A percentile compares a stretch with the other conserved stretches of the same genome.
Conservation (phyloP, 2,797 vertebrate species). For the Selene dorsalis region DNA sequence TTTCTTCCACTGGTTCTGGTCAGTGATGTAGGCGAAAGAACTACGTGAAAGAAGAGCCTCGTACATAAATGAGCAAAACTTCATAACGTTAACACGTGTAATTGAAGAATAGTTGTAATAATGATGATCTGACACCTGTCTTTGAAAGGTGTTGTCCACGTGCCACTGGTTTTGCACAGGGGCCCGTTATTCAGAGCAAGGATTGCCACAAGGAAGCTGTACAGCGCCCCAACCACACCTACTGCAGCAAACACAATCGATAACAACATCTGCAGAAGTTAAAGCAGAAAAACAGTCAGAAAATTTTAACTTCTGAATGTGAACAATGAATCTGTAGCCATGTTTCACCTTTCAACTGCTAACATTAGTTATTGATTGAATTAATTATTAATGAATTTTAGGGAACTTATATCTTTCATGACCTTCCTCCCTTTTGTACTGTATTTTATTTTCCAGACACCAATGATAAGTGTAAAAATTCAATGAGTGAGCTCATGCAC, state of each 20-base stretch:
- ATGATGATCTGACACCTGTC: slow-evolving; percentile 50
- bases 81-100: not conserved
- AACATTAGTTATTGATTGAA: not conserved
- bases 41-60: slow-evolving; percentile 52
- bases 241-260: slow-evolving; percentile 80
- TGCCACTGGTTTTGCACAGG: rapidly evolving
- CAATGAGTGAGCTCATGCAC: too few relatives aligned
- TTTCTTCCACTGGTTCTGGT: not conserved
- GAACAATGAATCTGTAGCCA: not conserved
- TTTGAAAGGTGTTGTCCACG: slow-evolving; percentile 65
- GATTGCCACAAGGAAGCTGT: slow-evolving; percentile 76
- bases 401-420: slow-evolving; percentile 3
- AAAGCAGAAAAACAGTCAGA: slow-evolving; percentile 7
- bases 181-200: slow-evolving; percentile 80
- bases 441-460: too few relatives aligned
- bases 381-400: not conserved
- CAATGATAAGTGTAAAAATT: too few relatives aligned
- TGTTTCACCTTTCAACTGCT: not conserved
- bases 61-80: not conserved
- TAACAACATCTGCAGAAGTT: slow-evolving; percentile 82
- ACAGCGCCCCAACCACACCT: slow-evolving; percentile 77
- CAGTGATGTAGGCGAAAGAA: slow-evolving; percentile 58
- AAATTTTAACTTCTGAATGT: not conserved
- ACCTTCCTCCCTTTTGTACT: not conserved
- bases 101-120: too few relatives aligned